Evolutionary conservation across 2,888 invertebrate species (phyloP), one percentile per base, ranked within the genome.

Genomic region (Eremobia ochroleuca): DNA sequence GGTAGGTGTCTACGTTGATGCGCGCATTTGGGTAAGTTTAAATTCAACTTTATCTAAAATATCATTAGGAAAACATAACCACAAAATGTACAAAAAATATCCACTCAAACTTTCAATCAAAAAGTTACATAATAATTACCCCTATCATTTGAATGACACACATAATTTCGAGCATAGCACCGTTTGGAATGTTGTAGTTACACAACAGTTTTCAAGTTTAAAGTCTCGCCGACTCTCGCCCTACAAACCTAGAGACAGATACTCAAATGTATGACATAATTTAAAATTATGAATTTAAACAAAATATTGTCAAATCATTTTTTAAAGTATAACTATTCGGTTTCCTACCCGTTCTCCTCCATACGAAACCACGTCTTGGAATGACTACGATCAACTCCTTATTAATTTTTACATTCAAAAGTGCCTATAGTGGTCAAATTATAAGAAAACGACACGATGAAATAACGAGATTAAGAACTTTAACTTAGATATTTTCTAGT

Each of bases 161-260:
- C 43, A 67, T 62, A 75, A 18, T 34, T 55, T 40, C 55, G 4
- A 55, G 25, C 31, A 2, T 37, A 37, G 37, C 37, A 62, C 61
- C 62, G 61, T 64, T 52, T 21, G 52, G 64, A 73, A 84, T 84
- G 55, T 59, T 40, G n/a, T 8, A 61, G 31, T 81, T 81, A 85
- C 40, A 66, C 34, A 83, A 83, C 58, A 13, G 18, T 31, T 72
- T 73, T 81, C 76, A 85, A 85, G 82, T 73, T 85, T 83, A 85
- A 72, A 65, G 49, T 79, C 62, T 84, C 77, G 34, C 21, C 21
- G 34, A 70, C 62, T 13, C 15, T 73, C 40, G 81, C 55, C 62
- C 70, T 67, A 82, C 49, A 80, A 62, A 85, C 74, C 85, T 85
- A 84, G 66, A 80, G 69, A 74, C 58, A 43, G 37, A 46, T 55